Conservation (phyloP, 37 sponge, comb jelly and placozoan species). For the Beroe ovata region DNA sequence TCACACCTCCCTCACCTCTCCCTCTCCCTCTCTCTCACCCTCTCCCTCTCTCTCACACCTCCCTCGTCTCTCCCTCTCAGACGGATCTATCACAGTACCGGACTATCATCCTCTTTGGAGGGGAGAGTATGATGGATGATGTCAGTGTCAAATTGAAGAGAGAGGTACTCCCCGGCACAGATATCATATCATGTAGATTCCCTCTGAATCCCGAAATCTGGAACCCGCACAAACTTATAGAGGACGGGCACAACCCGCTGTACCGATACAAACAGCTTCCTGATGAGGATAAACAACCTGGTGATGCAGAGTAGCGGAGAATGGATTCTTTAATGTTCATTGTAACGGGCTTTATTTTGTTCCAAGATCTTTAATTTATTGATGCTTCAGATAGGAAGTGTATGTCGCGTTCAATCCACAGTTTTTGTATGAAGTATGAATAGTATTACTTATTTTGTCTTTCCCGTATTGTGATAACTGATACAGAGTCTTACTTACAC, state of each 20-base stretch:
- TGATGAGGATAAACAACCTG: not conserved
- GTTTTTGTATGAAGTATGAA: no score
- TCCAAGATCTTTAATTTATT: no score
- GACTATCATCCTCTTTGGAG: constrained; percentile 46
- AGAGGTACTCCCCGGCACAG: not conserved
- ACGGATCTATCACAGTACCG: constrained; percentile 3
- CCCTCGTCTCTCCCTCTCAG: not conserved
- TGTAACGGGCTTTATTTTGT: no score
- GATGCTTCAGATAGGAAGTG: no score
- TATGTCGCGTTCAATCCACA: no score
- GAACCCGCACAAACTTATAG: not conserved
- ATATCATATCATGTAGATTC: constrained; percentile 53
- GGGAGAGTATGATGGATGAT: constrained; percentile 45
- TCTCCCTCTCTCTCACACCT: no score
- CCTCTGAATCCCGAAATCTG: constrained; percentile 5
- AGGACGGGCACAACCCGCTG: constrained; percentile 55
- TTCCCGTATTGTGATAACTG: no score
- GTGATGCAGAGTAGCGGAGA: no score
- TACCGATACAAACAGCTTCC: constrained; percentile 20
- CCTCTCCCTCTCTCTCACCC: not conserved
- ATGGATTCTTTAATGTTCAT: no score
- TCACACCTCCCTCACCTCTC: no score
- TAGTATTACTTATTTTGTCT: no score
- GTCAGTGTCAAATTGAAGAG: constrained; percentile 30
- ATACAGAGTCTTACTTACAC: not conserved